Evolutionary conservation across 2,797 vertebrate species (phyloP), one percentile per base, ranked within the genome.

Genomic region (Allobates femoralis): DNA sequence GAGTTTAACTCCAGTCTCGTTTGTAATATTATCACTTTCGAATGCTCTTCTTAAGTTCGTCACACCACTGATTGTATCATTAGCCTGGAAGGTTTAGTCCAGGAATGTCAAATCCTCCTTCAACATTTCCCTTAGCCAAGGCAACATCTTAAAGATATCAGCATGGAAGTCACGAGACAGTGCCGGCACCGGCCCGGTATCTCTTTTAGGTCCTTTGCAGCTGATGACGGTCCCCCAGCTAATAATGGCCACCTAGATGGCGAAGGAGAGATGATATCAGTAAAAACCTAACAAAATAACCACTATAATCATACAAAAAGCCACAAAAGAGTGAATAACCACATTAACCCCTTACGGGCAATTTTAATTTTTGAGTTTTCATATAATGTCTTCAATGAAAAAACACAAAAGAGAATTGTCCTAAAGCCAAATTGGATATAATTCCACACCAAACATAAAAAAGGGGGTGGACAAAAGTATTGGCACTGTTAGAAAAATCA

Each of bases 211-310:
- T 10, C n/a, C 34, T 4, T 18, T 15, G 67, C 79, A 83, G 34
- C 53, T 75, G 34, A n/a, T 66, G 5, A 86, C 21, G 3, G 73
- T 77, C 18, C 85, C 73, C 80, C 85, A 86, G 34, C 85, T 86
- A 15, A 86, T 77, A 46, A 86, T 32, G 18, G 69, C 85, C 15
- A 81, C 85, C 85, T 81, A 23, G n/a, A 66, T 4, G 14, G 37
- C 4, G 12, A 69, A 37, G 67, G 15, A 69, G 32, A 41, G 28
- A 3, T 28, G 60, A 64, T 12, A 10, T 69, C n/a, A 51, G n/a
- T 28, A 28, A 23, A 75, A 53, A 75, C 2, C 10, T 26, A 26
- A 62, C 4, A 23, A 12, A 62, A 28, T 28, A 18, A 28, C 16
- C 46, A 26, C 2, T 30, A 3, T 8, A 67, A 64, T 7, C 41